phyloP scores from a whole-genome alignment of 2,797 vertebrate species.

The Merluccius polli region DNA sequence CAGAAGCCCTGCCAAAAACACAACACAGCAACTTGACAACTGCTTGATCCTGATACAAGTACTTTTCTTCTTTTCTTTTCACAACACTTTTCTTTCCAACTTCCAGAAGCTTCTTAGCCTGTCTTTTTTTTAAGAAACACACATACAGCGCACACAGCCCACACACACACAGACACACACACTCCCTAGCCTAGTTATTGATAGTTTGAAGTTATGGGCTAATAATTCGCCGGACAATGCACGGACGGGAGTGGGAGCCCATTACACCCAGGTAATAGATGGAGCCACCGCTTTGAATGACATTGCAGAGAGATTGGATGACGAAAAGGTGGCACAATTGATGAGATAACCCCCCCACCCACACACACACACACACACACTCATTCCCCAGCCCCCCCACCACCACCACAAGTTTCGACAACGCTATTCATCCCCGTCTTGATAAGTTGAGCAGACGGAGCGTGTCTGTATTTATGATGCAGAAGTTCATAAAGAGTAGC shows the following conservation, averaged over 20 bases:
- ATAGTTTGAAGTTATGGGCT: slow-evolving; percentile 78
- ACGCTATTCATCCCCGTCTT: slow-evolving; percentile 70
- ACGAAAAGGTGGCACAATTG: slow-evolving; percentile 72
- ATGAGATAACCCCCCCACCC: slow-evolving; percentile 63
- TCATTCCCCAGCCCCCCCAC: slow-evolving; percentile 10
- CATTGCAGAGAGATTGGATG: slow-evolving; percentile 79
- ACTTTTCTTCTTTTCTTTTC: not conserved
- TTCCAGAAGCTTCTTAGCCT: not conserved
- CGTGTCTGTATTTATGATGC: slow-evolving; percentile 69
- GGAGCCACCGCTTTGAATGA: slow-evolving; percentile 74
- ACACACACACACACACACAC: slow-evolving; percentile 17
- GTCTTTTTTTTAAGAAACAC: not conserved
- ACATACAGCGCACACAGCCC: not conserved
- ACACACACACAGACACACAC: slow-evolving; percentile 16
- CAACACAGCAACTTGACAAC: not conserved
- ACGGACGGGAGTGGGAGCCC: slow-evolving; percentile 72
- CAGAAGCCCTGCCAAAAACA: slow-evolving; percentile 16
- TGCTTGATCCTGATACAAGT: not conserved
- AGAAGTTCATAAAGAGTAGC: slow-evolving; percentile 69
- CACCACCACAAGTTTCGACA: slow-evolving; percentile 14
- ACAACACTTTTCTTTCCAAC: not conserved
- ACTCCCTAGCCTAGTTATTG: slow-evolving; percentile 66
- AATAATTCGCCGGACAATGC: slow-evolving; percentile 78
- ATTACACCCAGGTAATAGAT: slow-evolving; percentile 79
- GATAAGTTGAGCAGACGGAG: slow-evolving; percentile 72